Evolutionary conservation across 2,113 vertebrate genomes (phyloP).

Genomic region (Geococcyx californianus): DNA sequence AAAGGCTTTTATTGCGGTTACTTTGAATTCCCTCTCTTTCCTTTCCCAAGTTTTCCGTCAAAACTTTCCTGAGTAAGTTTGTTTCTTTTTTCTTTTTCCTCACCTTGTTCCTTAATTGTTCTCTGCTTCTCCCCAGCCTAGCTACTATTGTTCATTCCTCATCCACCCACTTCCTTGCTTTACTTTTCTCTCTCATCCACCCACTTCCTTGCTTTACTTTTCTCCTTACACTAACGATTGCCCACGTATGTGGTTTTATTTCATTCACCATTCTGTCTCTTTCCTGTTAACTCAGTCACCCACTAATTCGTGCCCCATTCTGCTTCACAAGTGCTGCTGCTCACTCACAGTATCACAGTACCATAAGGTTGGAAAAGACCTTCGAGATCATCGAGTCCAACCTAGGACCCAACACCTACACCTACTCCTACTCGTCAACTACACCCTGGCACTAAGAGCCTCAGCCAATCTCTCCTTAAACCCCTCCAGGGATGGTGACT

Average conservation of each 20-base stretch:
- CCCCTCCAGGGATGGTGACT: too few species aligned
- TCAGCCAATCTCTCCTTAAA: too few species aligned
- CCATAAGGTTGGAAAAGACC: too few species aligned
- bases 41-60: neutral
- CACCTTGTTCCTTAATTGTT: neutral
- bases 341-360: too few species aligned
- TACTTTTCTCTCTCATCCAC: constrained; percentile 1
- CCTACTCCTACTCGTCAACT: too few species aligned
- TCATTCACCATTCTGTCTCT: neutral
- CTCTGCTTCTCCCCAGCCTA: neutral
- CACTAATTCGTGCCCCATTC: neutral
- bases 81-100: neutral
- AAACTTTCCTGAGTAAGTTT: neutral
- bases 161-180: neutral
- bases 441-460: too few species aligned
- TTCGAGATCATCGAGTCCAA: too few species aligned
- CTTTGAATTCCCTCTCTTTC: neutral
- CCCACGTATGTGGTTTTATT: neutral
- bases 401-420: too few species aligned
- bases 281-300: neutral
- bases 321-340: too few species aligned
- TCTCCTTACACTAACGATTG: neutral
- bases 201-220: neutral
- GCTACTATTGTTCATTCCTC: neutral
- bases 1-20: neutral